Percentiles rank a stretch among this genome's conserved stretches.
Conservation (phyloP, 1,140 invertebrate genomes). For the Acromyrmex charruanus region DNA sequence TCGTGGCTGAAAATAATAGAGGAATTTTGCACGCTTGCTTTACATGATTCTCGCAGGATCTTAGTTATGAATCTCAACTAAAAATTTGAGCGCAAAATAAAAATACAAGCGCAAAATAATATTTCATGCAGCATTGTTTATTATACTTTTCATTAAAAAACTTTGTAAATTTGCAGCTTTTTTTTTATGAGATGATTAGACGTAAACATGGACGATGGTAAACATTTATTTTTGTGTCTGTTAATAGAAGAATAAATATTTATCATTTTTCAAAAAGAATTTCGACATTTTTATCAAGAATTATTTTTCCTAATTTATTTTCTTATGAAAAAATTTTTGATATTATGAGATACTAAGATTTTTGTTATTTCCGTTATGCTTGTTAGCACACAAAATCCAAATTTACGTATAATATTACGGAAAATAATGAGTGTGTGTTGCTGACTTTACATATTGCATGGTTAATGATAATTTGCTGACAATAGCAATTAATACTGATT, state of each 20-base stretch:
- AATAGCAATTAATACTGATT: background rate
- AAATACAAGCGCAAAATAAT: constrained; percentile 5
- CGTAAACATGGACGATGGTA: background rate
- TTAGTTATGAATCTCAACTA: constrained; percentile 1
- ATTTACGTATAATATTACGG: background rate
- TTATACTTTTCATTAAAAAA: background rate
- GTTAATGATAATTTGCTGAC: constrained; percentile 9
- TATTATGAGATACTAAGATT: background rate
- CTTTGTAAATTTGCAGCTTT: constrained; percentile 3
- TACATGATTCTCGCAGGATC: background rate
- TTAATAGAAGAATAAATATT: background rate
- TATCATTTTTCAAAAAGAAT: background rate
- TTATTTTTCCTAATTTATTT: background rate
- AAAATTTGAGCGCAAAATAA: background rate
- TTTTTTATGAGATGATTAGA: background rate
- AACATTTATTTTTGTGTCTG: background rate
- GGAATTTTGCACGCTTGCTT: constrained; percentile 11
- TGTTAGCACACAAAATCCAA: background rate
- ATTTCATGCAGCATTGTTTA: background rate
- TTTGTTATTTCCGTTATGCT: background rate
- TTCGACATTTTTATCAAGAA: background rate
- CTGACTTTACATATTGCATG: background rate
- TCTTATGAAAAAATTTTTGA: background rate
- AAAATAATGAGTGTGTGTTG: background rate
- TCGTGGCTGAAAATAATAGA: constrained; percentile 3